These are phyloP conservation scores for Galagoides demidoff DNA, from an alignment of 2,797 vertebrate species.

Conservation along the genomic window DNA sequence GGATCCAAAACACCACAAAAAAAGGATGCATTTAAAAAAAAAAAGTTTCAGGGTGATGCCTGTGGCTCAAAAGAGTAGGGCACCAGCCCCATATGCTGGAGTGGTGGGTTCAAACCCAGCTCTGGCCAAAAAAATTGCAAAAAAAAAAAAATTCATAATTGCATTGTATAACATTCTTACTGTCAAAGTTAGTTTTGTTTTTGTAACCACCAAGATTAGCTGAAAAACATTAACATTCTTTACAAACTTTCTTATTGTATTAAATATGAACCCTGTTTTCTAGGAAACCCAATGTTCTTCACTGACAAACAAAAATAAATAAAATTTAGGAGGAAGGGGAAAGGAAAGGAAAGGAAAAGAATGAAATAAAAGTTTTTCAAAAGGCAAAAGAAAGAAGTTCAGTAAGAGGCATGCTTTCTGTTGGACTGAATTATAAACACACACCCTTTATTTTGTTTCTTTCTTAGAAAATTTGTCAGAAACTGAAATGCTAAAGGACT, in stretches of 20 bases:
- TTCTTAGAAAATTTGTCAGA: not conserved
- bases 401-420: not conserved
- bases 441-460: not conserved
- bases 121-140: too few species aligned
- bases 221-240: not conserved
- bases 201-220: not conserved
- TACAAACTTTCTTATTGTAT: not conserved
- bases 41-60: too few species aligned
- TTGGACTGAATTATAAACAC: not conserved
- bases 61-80: too few species aligned
- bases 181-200: too few species aligned
- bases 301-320: not conserved
- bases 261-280: not conserved
- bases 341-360: not conserved
- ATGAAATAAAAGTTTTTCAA: not conserved
- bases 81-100: too few species aligned
- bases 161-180: too few species aligned
- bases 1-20: not conserved
- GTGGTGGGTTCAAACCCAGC: too few species aligned
- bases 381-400: not conserved
- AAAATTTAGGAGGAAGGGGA: not conserved
- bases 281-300: not conserved
- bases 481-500: not conserved
- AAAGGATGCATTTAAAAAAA: not conserved
- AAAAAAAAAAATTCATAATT: too few species aligned